Evolutionary conservation across 1,140 invertebrate genomes (phyloP).

Genomic region (Cataglyphis hispanica): DNA sequence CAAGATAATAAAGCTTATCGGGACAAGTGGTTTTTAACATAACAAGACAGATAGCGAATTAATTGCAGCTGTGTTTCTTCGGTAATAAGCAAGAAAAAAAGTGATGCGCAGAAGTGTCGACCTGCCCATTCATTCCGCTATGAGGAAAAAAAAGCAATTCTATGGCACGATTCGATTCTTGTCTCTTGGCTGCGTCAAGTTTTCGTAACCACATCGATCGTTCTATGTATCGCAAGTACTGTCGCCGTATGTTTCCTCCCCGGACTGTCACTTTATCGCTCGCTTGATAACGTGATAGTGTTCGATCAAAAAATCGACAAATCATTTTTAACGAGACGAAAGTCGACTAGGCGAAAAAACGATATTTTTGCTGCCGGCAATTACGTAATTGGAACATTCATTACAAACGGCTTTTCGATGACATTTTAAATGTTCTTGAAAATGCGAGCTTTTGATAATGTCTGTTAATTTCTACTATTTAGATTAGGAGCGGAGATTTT

Average conservation of each 20-base stretch:
- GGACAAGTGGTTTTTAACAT: slow-evolving; percentile 19
- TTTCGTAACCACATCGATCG: slow-evolving; percentile 3
- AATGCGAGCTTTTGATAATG: background rate
- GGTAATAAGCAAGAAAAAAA: background rate
- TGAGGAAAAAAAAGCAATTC: background rate
- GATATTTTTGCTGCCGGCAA: background rate
- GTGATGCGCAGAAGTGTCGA: background rate
- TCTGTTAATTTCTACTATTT: background rate
- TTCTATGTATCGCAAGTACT: background rate
- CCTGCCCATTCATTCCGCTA: background rate
- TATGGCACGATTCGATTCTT: background rate
- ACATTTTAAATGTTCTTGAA: background rate
- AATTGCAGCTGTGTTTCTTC: slow-evolving; percentile 41
- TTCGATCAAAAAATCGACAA: slow-evolving; percentile 5
- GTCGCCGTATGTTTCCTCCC: background rate
- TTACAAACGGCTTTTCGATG: background rate
- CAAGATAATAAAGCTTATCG: slow-evolving; percentile 47
- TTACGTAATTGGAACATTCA: slow-evolving; percentile 31
- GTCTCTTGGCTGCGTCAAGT: background rate
- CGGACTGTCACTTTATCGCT: slow-evolving; percentile 1
- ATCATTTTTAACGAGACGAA: slow-evolving; percentile 13
- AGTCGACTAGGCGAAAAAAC: slow-evolving; percentile 5
- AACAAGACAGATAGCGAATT: slow-evolving; percentile 33
- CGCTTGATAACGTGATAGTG: slow-evolving; percentile 1
- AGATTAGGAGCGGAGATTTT: background rate